Percentiles rank a stretch among this genome's conserved stretches.
Conservation (phyloP, 2,888 invertebrate species). For the Drosophila rubida region DNA sequence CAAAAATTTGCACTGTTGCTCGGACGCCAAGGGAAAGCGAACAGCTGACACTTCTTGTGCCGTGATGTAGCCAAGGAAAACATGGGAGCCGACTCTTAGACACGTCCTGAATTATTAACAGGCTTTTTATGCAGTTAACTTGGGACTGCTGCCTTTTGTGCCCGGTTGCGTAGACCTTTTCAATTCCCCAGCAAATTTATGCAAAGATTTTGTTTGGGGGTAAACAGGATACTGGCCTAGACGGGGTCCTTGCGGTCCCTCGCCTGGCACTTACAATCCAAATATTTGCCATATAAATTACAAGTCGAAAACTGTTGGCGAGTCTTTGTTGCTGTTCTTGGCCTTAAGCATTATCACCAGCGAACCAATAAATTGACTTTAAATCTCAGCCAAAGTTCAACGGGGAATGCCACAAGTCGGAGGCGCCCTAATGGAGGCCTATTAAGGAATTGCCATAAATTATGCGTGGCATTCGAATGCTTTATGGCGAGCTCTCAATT, state of each 20-base stretch:
- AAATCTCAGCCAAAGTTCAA: slow-evolving; percentile 46
- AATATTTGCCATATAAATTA: slow-evolving; percentile 72
- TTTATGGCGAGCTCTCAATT: slow-evolving; percentile 22
- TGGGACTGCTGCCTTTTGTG: slow-evolving; percentile 12
- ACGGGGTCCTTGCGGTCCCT: slow-evolving; percentile 29
- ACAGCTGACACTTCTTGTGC: slow-evolving; percentile 57
- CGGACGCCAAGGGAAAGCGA: slow-evolving; percentile 3
- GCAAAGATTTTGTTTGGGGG: slow-evolving; percentile 39
- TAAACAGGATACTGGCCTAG: neutral
- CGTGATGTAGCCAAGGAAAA: slow-evolving; percentile 17
- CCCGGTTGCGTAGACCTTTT: slow-evolving; percentile 40
- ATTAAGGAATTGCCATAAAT: slow-evolving; percentile 28
- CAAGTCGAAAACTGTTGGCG: slow-evolving; percentile 26
- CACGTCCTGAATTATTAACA: slow-evolving; percentile 71
- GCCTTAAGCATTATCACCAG: slow-evolving; percentile 47
- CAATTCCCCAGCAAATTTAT: slow-evolving; percentile 63
- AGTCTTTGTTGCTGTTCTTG: slow-evolving; percentile 10
- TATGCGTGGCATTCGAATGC: slow-evolving; percentile 36
- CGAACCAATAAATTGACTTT: slow-evolving; percentile 53
- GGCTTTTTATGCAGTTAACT: slow-evolving; percentile 60
- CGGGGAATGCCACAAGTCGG: neutral
- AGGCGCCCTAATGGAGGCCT: neutral
- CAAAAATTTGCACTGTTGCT: slow-evolving; percentile 57
- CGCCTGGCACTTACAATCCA: slow-evolving; percentile 44
- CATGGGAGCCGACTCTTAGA: slow-evolving; percentile 27